Evolutionary conservation across 2,888 invertebrate species (phyloP), one percentile per base, ranked within the genome.

Genomic region (Trichopria drosophilae): DNA sequence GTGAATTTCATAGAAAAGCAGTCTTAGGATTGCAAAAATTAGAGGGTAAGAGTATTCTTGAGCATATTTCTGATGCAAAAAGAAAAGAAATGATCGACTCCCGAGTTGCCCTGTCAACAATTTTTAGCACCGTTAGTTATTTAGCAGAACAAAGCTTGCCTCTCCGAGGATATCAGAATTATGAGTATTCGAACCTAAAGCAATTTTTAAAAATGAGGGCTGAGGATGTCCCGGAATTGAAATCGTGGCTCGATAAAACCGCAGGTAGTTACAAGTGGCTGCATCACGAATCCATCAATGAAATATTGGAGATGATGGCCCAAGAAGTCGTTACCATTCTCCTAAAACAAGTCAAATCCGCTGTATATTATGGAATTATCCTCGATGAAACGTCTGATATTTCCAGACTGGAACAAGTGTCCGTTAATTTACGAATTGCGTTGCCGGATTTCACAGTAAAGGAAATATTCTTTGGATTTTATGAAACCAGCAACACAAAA

Each of bases 121-220:
- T 52, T 18, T 52, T 52, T 12, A 47, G 31, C 15, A 42, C 52
- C 10, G 39, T 44, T 5, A 47, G 36, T 24, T 24, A 40, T 24
- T 28, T 52, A 20, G 52, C 45, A 12, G 41, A 39, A 32, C 45
- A 55, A 49, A 43, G 52, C 15, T 20, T 48, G 26, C 35, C 41
- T 16, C 22, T 48, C 4, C 41, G 41, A n/a, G 48, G 48, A 41
- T n/a, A 51, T 20, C 6, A 49, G 15, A n/a, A n/a, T n/a, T 42
- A 49, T 9, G 44, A 53, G 12, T 43, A 49, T 32, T 58, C 53
- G 7, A 57, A 57, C 45, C 45, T 57, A 15, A 41, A 49, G 19
- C 54, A 54, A 34, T 41, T n/a, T n/a, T n/a, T n/a, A n/a, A n/a
- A n/a, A n/a, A n/a, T n/a, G n/a, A n/a, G n/a, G n/a, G n/a, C n/a